phyloP scores from a whole-genome alignment of 1,140 invertebrate species.

The Tachypleus tridentatus region DNA sequence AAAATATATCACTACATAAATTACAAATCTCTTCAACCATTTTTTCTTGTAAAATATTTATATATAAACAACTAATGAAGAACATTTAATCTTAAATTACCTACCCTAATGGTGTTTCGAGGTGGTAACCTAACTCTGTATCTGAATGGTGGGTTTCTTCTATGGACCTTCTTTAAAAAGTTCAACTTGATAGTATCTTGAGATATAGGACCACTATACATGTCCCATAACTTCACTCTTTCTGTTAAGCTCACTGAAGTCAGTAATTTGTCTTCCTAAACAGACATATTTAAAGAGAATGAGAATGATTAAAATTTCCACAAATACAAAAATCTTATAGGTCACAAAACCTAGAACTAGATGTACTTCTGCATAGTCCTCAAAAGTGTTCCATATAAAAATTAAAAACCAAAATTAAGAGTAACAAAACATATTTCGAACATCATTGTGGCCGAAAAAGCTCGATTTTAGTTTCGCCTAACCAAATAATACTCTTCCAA shows the following conservation, averaged over 20 bases:
- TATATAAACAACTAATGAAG: no score
- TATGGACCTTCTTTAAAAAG: slow-evolving; percentile 65
- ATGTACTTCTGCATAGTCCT: neutral
- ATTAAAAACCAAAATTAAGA: neutral
- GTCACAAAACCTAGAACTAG: slow-evolving; percentile 29
- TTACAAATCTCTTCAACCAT: no score
- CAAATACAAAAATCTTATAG: slow-evolving; percentile 25
- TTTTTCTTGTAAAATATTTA: no score
- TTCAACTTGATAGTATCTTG: slow-evolving; percentile 71
- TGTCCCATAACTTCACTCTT: slow-evolving; percentile 70
- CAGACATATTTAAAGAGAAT: no score
- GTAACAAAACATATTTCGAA: no score
- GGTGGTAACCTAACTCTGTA: slow-evolving; percentile 34
- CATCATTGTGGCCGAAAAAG: no score
- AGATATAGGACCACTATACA: slow-evolving; percentile 57
- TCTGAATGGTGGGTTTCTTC: slow-evolving; percentile 58
- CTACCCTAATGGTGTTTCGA: slow-evolving; percentile 28
- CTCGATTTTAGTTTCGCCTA: no score
- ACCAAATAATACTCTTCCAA: no score
- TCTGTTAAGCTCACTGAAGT: slow-evolving; percentile 66
- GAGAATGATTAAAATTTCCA: no score
- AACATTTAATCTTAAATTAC: slow-evolving; percentile 13
- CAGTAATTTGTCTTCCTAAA: slow-evolving; percentile 60
- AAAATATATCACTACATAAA: no score
- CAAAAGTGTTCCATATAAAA: neutral